Conservation (phyloP, 2,113 vertebrate species). For the Vulpes ferrilata region DNA sequence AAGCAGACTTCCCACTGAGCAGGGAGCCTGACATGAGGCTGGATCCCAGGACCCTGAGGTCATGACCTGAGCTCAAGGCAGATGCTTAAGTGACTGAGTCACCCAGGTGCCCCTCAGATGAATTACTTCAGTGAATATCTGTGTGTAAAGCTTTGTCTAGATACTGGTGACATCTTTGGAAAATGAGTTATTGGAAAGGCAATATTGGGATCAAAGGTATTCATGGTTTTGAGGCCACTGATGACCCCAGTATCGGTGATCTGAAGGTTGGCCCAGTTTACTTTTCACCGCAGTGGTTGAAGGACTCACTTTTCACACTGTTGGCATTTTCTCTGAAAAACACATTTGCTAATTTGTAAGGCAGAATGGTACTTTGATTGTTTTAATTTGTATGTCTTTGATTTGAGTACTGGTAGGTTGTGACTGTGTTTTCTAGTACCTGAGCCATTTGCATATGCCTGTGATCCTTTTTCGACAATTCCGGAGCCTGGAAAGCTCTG, state of each 20-base stretch:
- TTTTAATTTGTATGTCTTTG: slow-evolving; percentile 35
- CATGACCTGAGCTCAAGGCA: neutral
- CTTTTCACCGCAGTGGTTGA: neutral
- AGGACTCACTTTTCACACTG: neutral
- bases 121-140: neutral
- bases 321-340: slow-evolving; percentile 50
- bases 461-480: slow-evolving; percentile 26
- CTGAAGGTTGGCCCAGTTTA: neutral
- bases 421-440: neutral
- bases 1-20: neutral
- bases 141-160: neutral
- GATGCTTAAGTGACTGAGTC: neutral
- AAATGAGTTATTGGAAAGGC: neutral
- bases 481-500: neutral
- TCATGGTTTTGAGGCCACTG: neutral
- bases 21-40: neutral
- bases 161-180: neutral
- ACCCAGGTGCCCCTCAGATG: neutral
- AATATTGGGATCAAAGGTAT: neutral
- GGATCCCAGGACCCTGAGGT: neutral
- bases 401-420: neutral
- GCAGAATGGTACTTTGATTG: neutral
- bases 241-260: neutral
- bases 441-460: neutral
- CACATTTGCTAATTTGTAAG: neutral